phyloP scores from a whole-genome alignment of 2,113 vertebrate species.

The Pionites leucogaster region DNA sequence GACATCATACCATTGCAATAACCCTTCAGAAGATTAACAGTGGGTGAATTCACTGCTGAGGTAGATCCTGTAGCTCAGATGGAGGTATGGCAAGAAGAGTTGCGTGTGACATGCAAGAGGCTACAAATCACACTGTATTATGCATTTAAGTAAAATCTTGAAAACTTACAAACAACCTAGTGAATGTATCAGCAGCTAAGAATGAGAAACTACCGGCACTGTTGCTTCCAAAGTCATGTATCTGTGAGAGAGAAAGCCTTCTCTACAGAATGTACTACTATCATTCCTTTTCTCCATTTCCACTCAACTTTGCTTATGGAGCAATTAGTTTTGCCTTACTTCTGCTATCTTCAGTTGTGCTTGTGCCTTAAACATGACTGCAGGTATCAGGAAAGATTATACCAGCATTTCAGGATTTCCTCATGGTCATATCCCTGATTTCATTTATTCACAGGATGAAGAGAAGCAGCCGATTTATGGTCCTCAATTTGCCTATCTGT shows the following conservation, averaged over 20 bases:
- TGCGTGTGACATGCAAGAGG: not conserved
- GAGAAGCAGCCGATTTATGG: not conserved
- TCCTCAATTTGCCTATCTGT: not conserved
- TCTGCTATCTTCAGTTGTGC: not conserved
- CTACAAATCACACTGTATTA: not conserved
- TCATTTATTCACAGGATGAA: not conserved
- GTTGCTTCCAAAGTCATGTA: not conserved
- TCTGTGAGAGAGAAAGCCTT: not conserved
- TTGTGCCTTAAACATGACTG: not conserved
- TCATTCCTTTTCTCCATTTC: not conserved
- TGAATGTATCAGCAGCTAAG: not conserved
- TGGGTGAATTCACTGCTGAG: not conserved
- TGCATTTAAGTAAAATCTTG: not conserved
- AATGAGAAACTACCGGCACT: not conserved
- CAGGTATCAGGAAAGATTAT: constrained; percentile 4
- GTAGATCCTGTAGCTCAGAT: not conserved
- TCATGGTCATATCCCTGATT: not conserved
- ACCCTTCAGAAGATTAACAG: not conserved
- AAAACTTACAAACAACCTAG: not conserved
- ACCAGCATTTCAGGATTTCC: not conserved
- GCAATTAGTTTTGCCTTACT: constrained; percentile 8
- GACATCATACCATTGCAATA: not conserved
- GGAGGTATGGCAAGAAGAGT: not conserved
- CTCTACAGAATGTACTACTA: not conserved
- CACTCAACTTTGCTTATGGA: not conserved